Evolutionary conservation across 2,888 invertebrate species (phyloP), one percentile per base, ranked within the genome.

Genomic region (Agonopterix subpropinquella): DNA sequence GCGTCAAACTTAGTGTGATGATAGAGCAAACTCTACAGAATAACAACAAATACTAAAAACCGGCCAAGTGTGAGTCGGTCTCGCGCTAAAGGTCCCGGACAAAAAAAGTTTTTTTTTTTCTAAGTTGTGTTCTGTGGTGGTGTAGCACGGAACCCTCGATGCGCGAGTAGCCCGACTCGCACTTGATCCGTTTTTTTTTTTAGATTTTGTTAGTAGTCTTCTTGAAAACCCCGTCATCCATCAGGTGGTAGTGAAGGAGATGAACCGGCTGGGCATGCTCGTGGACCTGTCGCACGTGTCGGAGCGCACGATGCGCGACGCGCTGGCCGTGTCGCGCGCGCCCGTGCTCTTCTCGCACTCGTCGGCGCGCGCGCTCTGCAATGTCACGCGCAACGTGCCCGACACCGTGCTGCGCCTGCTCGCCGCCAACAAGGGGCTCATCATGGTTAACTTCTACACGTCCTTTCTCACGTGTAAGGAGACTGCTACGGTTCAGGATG

Each of bases 301-400:
- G 5, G 87, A 86, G 90, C 91, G 92, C 48, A 95, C 95, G 28
- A 96, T 96, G 96, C 89, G 92, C 45, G 95, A 94, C 72, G 94
- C 94, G 13, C 81, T 96, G 42, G 91, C 92, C 28, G 92, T 92
- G 53, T 93, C 94, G 36, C 92, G 92, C 66, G 95, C 96, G 10
- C 96, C 96, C 11, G 94, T 96, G 58, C 92, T 96, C 58, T 96
- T 95, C 88, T 95, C 95, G 43, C 96, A 96, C 74, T 95, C 96
- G 8, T 94, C 94, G 2, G 95, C 95, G 43, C 93, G 93, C 66
- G 92, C 93, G 18, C 83, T 95, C 4, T 96, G 96, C 86, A 93
- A 95, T 70, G 93, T 94, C 39, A 92, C 94, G 49, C 90, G 96
- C 53, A 96, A 96, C 77, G 95, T 95, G 15, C 94, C 93, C 48